Percentiles rank a stretch among this genome's conserved stretches.
Conservation (phyloP, 2,113 vertebrate genomes). For the Vanacampus margaritifer region DNA sequence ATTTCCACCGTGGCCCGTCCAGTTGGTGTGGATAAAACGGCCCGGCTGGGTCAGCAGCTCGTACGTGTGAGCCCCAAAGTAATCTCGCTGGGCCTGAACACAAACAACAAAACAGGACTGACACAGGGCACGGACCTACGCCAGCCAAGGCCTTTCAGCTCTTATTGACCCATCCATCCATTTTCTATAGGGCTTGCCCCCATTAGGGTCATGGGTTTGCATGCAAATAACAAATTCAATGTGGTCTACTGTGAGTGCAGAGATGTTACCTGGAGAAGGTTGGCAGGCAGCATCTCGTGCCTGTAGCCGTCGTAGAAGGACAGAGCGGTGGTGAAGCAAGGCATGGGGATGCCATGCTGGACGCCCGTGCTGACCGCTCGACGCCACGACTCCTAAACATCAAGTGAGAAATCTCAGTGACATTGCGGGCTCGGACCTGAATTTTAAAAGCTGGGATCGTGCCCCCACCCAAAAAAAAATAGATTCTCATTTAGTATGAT, state of each 20-base stretch:
- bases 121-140: background rate
- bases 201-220: too few relatives aligned
- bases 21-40: constrained; percentile 88
- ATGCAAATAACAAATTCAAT: too few relatives aligned
- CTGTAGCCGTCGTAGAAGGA: constrained; percentile 97
- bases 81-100: constrained; percentile 91
- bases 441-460: background rate
- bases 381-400: constrained; percentile 86
- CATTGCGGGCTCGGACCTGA: background rate
- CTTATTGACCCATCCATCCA: background rate
- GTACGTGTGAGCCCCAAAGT: constrained; percentile 95
- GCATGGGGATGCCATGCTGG: constrained; percentile 91
- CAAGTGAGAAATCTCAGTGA: background rate
- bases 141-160: background rate
- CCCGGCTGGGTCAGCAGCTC: constrained; percentile 85
- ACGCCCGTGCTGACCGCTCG: constrained; percentile 82
- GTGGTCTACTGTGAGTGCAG: too few relatives aligned
- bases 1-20: constrained; percentile 89
- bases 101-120: background rate
- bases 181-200: too few relatives aligned
- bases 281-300: constrained; percentile 84
- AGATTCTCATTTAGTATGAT: too few relatives aligned
- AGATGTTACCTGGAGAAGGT: constrained; percentile 87
- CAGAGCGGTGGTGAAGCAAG: constrained; percentile 93
- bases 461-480: too few relatives aligned